phyloP scores from a whole-genome alignment of 2,888 invertebrate genomes.

The Tenthredo mesomela region DNA sequence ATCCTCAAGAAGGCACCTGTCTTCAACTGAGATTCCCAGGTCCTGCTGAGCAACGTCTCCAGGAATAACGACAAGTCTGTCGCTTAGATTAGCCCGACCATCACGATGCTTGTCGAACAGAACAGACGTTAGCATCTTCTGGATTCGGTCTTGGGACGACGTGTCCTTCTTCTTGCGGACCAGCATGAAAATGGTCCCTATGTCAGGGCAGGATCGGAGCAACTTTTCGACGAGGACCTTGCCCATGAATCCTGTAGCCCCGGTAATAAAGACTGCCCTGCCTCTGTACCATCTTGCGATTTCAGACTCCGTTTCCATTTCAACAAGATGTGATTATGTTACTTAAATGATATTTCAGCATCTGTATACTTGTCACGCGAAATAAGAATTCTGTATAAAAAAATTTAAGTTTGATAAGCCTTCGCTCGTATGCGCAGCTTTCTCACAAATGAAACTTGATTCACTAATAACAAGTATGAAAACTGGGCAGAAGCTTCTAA shows the following conservation, averaged over 20 bases:
- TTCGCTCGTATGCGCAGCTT: too few relatives aligned
- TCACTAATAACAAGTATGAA: too few relatives aligned
- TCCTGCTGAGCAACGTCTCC: constrained; percentile 85
- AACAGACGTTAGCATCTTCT: not conserved
- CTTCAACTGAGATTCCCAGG: constrained; percentile 83
- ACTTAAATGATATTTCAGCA: too few relatives aligned
- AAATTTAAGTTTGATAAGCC: too few relatives aligned
- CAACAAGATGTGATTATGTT: too few relatives aligned
- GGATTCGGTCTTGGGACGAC: constrained; percentile 1
- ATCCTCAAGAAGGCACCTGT: constrained; percentile 82
- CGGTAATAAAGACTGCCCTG: constrained; percentile 26
- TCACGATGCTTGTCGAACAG: constrained; percentile 4
- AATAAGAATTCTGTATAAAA: too few relatives aligned
- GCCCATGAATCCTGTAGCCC: constrained; percentile 47
- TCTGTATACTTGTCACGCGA: too few relatives aligned
- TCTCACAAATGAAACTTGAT: too few relatives aligned
- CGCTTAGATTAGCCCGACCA: constrained; percentile 59
- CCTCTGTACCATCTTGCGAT: constrained; percentile 36
- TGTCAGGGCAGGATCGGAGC: constrained; percentile 21
- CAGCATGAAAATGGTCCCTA: not conserved
- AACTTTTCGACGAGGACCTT: constrained; percentile 31
- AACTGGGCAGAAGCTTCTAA: too few relatives aligned
- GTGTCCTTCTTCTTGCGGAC: constrained; percentile 4
- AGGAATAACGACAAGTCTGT: constrained; percentile 75
- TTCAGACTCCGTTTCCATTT: not conserved